phyloP scores from a whole-genome alignment of 1,140 invertebrate genomes.

The Tetramorium alpestre region DNA sequence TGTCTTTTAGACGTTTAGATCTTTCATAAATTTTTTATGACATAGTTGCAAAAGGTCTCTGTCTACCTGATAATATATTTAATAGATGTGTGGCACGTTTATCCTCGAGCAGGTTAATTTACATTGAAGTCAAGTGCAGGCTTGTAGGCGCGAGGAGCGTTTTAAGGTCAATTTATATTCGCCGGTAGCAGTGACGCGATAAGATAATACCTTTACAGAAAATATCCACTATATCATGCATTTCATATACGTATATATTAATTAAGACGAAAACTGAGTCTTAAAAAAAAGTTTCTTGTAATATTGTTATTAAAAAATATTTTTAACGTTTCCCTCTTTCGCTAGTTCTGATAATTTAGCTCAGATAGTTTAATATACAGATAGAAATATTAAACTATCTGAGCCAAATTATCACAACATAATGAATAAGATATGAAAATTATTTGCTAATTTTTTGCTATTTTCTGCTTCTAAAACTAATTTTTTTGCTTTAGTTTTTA shows the following conservation, averaged over 20 bases:
- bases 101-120: conserved; percentile 34
- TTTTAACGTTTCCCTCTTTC: background rate
- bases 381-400: too few relatives aligned
- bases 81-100: conserved; percentile 27
- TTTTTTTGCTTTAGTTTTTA: too few relatives aligned
- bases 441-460: too few relatives aligned
- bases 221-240: background rate
- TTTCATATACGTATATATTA: background rate
- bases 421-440: too few relatives aligned
- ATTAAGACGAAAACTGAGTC: background rate
- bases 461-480: too few relatives aligned
- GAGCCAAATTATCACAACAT: too few relatives aligned
- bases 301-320: background rate
- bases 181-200: conserved; percentile 2
- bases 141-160: conserved; percentile 4
- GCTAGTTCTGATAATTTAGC: too few relatives aligned
- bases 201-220: conserved; percentile 9
- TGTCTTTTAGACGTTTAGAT: background rate
- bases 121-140: conserved; percentile 4
- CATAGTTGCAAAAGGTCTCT: background rate
- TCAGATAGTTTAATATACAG: too few relatives aligned
- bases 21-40: conserved; percentile 28
- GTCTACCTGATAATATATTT: conserved; percentile 31
- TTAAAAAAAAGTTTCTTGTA: background rate
- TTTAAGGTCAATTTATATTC: conserved; percentile 45